These are phyloP conservation scores for Indri indri DNA, from an alignment of 2,113 vertebrate genomes.

Conservation along the genomic window DNA sequence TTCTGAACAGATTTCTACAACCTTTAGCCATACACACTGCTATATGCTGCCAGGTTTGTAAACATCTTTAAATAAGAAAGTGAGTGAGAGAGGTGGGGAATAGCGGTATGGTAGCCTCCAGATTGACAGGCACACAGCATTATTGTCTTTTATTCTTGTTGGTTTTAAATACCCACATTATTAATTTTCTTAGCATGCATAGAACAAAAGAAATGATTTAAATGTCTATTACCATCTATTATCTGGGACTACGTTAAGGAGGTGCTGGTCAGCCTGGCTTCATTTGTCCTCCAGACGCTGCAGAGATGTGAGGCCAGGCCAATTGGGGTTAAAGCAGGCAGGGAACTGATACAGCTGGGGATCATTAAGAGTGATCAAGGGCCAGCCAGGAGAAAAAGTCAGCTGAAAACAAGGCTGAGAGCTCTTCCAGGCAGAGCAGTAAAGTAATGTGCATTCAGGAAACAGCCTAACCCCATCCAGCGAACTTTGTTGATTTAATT, in stretches of 20 bases:
- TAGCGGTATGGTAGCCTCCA: not conserved
- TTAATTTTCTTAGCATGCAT: constrained; percentile 41
- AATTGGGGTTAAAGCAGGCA: constrained; percentile 71
- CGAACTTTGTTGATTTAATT: constrained; percentile 75
- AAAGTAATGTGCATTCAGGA: constrained; percentile 59
- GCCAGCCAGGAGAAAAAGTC: constrained; percentile 61
- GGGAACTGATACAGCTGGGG: constrained; percentile 73
- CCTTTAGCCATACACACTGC: not conserved
- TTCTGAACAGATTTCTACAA: constrained; percentile 19
- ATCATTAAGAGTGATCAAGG: constrained; percentile 75
- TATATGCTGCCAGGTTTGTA: constrained; percentile 44
- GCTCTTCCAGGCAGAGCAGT: constrained; percentile 59
- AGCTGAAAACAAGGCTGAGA: constrained; percentile 65
- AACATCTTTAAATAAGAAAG: constrained; percentile 64
- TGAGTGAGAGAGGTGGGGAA: not conserved
- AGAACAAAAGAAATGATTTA: constrained; percentile 61
- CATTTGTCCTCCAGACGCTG: constrained; percentile 66
- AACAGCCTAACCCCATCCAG: constrained; percentile 62
- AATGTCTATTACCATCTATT: constrained; percentile 64
- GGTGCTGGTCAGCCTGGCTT: constrained; percentile 66
- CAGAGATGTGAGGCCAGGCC: constrained; percentile 68
- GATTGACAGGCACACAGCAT: not conserved
- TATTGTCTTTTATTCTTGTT: constrained; percentile 17
- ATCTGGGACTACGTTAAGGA: constrained; percentile 51
- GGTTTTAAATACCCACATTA: not conserved